These are phyloP conservation scores for Anguilla megastoma DNA, from an alignment of 2,797 vertebrate species.

Conservation along the genomic window DNA sequence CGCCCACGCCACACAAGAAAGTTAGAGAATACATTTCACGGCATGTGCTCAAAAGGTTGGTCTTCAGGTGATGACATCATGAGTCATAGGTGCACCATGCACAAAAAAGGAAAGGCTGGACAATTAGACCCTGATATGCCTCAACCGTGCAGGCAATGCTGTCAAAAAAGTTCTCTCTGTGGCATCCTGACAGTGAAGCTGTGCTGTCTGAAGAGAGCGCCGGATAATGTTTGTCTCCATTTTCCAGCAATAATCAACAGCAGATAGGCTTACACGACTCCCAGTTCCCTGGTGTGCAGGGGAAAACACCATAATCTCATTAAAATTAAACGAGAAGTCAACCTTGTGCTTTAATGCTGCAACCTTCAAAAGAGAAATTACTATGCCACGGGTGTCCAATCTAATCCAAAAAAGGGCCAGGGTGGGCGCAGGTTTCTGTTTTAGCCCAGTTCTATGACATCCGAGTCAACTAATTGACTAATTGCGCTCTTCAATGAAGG, in stretches of 20 bases:
- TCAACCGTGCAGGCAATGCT: not conserved
- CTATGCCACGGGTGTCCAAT: not conserved
- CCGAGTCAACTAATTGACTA: not conserved
- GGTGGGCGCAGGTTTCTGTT: not conserved
- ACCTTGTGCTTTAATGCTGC: conserved; percentile 56
- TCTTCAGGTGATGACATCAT: not conserved
- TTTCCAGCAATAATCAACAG: conserved; percentile 49
- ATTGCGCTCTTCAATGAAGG: not conserved
- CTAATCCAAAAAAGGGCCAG: not conserved
- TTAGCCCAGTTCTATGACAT: not conserved
- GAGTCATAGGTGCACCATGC: too few relatives aligned
- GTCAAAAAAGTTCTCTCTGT: not conserved
- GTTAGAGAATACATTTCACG: not conserved
- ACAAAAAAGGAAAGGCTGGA: too few relatives aligned
- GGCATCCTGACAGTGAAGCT: not conserved
- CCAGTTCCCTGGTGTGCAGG: conserved; percentile 52
- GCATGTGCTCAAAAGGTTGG: not conserved
- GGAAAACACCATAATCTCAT: conserved; percentile 48
- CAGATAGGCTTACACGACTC: conserved; percentile 57
- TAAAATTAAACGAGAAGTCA: conserved; percentile 61
- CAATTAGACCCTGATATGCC: not conserved
- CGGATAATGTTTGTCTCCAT: conserved; percentile 64
- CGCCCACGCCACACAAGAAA: not conserved
- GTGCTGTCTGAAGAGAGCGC: conserved; percentile 48
- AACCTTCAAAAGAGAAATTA: conserved; percentile 11